These are phyloP conservation scores for Melanotaenia boesemani DNA, from an alignment of 2,797 vertebrate species.

Conservation along the genomic window DNA sequence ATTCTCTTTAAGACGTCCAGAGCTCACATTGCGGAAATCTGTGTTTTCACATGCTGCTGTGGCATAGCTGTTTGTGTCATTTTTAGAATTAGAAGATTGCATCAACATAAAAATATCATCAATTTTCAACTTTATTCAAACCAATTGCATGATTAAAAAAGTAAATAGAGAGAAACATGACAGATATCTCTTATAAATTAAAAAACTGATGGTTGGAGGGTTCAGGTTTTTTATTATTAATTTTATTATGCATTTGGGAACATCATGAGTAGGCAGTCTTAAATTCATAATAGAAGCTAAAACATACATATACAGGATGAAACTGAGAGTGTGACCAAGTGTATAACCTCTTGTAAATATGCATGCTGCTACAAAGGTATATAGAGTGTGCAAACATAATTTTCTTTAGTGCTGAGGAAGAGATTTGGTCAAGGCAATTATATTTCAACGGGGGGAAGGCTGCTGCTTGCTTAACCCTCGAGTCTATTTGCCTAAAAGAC, in stretches of 20 bases:
- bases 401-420: constrained; percentile 65
- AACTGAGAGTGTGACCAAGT: not conserved
- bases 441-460: constrained; percentile 65
- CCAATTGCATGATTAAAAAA: not conserved
- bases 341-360: constrained; percentile 8
- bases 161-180: not conserved
- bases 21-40: too few relatives aligned
- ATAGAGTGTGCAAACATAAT: constrained; percentile 45
- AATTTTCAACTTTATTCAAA: too few relatives aligned
- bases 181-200: not conserved
- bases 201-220: not conserved
- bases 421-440: constrained; percentile 73
- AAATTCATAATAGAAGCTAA: not conserved
- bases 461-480: constrained; percentile 68
- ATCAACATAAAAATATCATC: too few relatives aligned
- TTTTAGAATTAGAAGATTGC: too few relatives aligned
- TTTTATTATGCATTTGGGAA: not conserved
- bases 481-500: constrained; percentile 74
- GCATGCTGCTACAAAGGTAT: constrained; percentile 20
- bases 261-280: not conserved
- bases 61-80: too few relatives aligned
- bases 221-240: not conserved
- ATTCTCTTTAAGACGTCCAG: too few relatives aligned
- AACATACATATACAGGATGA: not conserved
- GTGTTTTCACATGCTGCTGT: too few relatives aligned